Evolutionary conservation across 2,888 invertebrate genomes (phyloP), one percentile per base, ranked within the genome.

Genomic region (Hyalella azteca): DNA sequence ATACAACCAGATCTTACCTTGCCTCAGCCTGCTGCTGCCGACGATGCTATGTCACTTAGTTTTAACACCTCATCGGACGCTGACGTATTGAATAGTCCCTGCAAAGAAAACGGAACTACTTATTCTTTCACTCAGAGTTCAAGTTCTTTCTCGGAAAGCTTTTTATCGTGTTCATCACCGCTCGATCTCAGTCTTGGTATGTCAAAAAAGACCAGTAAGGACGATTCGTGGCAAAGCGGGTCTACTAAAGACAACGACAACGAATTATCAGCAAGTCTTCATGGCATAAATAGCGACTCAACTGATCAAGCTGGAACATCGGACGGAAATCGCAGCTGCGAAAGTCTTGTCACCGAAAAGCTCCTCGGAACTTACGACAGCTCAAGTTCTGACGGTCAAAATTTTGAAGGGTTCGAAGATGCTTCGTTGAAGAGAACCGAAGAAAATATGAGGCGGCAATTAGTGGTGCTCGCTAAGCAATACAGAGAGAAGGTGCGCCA

Each of bases 371-470:
- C 66, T 7, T 66, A 66, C 66, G 75, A 75, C 40, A 75, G 75
- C 22, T 75, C 75, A 11, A 75, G 75, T 22, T 75, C 75, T 22
- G 75, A 75, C 11, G 45, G 75, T 29, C 75, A 75, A 41, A 75
- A 41, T 13, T 75, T 75, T 5, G 75, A 75, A 41, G 75, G 75
- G 19, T 75, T 75, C 29, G 75, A 75, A 75, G 75, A 75, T 32
- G n/a, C 45, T 40, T 75, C 75, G 0, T 29, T 75, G 9, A 26
- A 26, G 26, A 32, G 45, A 0, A 45, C 45, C 7, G 75, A 75
- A 41, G 41, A 41, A 29, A 66, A 66, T 4, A 36, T 66, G 36
- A 66, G 66, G 19, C 32, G 66, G 5, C 66, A 66, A 36, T 36
- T 66, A 19, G 36, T 36, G 36, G 66, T 36, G 19, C 66, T 66